These are phyloP conservation scores for Marasmarcha lunaedactyla DNA, from an alignment of 2,888 invertebrate species.

Conservation along the genomic window DNA sequence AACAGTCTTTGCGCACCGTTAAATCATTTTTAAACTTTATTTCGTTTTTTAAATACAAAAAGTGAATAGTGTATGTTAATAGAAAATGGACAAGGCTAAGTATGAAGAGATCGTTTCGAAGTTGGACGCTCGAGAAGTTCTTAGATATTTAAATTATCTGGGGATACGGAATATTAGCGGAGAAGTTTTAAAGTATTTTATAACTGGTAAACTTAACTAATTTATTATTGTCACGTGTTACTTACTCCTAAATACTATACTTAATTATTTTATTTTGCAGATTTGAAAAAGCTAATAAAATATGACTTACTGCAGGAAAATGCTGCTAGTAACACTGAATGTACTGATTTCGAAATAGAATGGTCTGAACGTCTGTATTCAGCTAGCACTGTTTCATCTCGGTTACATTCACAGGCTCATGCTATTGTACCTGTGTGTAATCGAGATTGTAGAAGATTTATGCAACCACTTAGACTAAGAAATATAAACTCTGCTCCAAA, in stretches of 20 bases:
- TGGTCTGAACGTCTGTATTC: slow-evolving; percentile 56
- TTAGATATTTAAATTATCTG: slow-evolving; percentile 79
- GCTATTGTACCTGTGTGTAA: slow-evolving; percentile 28
- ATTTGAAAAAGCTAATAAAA: slow-evolving; percentile 76
- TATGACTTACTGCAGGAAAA: slow-evolving; percentile 63
- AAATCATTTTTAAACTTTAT: no score
- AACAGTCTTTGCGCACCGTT: no score
- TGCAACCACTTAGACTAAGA: slow-evolving; percentile 20
- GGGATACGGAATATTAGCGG: slow-evolving; percentile 82
- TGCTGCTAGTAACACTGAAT: slow-evolving; percentile 20
- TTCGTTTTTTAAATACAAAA: slow-evolving; percentile 4
- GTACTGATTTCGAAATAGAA: slow-evolving; percentile 21
- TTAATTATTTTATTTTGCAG: slow-evolving; percentile 39
- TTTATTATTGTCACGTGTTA: no score
- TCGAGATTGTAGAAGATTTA: slow-evolving; percentile 30
- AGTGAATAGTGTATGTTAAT: slow-evolving; percentile 32
- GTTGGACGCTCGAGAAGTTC: slow-evolving; percentile 79
- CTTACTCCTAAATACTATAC: background rate
- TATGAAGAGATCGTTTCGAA: slow-evolving; percentile 48
- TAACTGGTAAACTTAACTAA: slow-evolving; percentile 82
- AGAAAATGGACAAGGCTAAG: slow-evolving; percentile 11
- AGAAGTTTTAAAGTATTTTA: slow-evolving; percentile 81
- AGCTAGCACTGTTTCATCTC: slow-evolving; percentile 58
- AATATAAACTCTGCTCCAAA: slow-evolving; percentile 44
- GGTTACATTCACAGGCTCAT: slow-evolving; percentile 37